Percentiles rank a stretch among this genome's conserved stretches.
These are phyloP conservation scores for Zosterops lateralis DNA, from an alignment of 2,113 vertebrate species.

Conservation along the genomic window DNA sequence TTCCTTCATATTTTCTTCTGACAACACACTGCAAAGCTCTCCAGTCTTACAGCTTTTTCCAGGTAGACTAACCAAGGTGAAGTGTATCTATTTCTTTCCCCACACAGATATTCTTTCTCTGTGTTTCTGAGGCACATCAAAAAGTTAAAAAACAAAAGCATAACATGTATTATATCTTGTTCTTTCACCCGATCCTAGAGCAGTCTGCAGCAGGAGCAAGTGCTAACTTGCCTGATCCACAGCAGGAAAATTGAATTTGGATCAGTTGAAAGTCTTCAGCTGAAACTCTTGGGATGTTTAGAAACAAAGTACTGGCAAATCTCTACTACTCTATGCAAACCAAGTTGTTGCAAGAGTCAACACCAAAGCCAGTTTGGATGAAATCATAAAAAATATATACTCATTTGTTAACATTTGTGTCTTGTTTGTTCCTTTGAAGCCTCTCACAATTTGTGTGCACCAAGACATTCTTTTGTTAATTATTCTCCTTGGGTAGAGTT, in stretches of 20 bases:
- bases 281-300: not conserved
- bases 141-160: not conserved
- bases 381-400: not conserved
- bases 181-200: fast-evolving
- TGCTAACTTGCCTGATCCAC: not conserved
- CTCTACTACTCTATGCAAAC: not conserved
- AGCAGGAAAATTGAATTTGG: not conserved
- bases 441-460: not conserved
- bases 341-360: not conserved
- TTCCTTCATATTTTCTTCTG: not conserved
- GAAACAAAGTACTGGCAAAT: not conserved
- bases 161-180: not conserved
- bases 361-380: not conserved
- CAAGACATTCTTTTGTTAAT: not conserved
- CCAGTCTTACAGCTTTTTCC: not conserved
- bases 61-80: not conserved
- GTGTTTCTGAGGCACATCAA: not conserved
- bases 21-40: not conserved
- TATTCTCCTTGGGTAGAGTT: not conserved
- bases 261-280: not conserved
- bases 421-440: not conserved
- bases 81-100: not conserved
- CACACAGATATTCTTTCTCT: not conserved
- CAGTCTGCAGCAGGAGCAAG: not conserved
- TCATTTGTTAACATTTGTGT: not conserved